These are phyloP conservation scores for Clarias platycephalus DNA, from an alignment of 2,797 vertebrate genomes.

Conservation along the genomic window DNA sequence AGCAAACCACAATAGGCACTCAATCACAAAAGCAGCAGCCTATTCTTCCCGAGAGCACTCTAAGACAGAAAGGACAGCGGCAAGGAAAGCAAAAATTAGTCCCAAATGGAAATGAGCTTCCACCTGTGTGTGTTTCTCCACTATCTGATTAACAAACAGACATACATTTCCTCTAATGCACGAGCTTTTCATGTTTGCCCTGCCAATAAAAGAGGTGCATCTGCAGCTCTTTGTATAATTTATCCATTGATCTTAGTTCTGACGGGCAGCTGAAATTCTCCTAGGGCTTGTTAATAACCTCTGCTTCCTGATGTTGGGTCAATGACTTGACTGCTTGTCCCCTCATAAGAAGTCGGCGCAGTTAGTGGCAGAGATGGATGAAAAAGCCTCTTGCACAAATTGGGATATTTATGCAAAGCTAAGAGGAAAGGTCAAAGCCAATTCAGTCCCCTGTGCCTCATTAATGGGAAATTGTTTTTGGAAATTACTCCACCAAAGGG, in stretches of 20 bases:
- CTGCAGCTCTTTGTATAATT: conserved; percentile 30
- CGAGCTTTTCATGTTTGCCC: conserved; percentile 19
- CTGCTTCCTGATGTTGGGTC: conserved; percentile 33
- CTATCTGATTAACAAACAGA: conserved; percentile 24
- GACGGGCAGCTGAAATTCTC: conserved; percentile 26
- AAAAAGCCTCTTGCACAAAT: conserved; percentile 52
- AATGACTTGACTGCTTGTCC: conserved; percentile 41
- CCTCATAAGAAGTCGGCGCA: conserved; percentile 47
- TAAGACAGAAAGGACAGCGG: background rate
- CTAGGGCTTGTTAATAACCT: conserved; percentile 33
- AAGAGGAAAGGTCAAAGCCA: conserved; percentile 62
- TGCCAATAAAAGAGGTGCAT: conserved; percentile 20
- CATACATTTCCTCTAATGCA: background rate
- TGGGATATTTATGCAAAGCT: conserved; percentile 54
- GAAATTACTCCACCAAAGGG: conserved; percentile 38
- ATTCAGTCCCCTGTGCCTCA: conserved; percentile 55
- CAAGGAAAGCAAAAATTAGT: conserved; percentile 3
- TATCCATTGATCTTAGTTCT: conserved; percentile 26
- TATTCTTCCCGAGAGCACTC: conserved; percentile 18
- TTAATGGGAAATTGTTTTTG: conserved; percentile 63
- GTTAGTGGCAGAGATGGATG: conserved; percentile 56
- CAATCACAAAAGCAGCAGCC: conserved; percentile 25
- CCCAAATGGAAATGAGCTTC: conserved; percentile 29
- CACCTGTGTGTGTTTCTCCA: conserved; percentile 36
- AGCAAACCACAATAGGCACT: conserved; percentile 35